A percentile compares a stretch with the other conserved stretches of the same genome.
phyloP scores from a whole-genome alignment of 2,113 vertebrate genomes.

The Beaufortia kweichowensis region DNA sequence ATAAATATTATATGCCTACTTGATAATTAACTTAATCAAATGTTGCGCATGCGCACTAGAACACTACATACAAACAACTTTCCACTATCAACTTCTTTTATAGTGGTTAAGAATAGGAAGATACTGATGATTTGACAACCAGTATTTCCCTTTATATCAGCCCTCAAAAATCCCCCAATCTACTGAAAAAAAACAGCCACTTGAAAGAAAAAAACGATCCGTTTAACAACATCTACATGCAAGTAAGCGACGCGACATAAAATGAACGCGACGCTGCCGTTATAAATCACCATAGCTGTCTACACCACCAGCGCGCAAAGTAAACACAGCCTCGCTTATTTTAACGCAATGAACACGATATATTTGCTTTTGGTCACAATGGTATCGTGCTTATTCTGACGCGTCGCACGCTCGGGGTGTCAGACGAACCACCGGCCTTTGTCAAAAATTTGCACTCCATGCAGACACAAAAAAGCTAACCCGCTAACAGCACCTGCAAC shows the following conservation, averaged over 20 bases:
- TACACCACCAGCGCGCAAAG: not conserved
- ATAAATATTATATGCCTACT: not conserved
- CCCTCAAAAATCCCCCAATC: not conserved
- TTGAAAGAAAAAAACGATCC: not conserved
- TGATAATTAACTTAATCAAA: not conserved
- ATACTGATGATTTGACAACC: not conserved
- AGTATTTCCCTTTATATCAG: not conserved
- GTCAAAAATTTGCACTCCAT: conserved; percentile 52
- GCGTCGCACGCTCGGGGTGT: not conserved
- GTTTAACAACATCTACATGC: no score
- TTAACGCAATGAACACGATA: not conserved
- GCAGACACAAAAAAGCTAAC: conserved; percentile 59
- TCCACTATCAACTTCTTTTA: not conserved
- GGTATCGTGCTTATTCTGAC: not conserved
- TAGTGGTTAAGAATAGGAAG: not conserved
- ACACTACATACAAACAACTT: not conserved
- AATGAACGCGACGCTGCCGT: not conserved
- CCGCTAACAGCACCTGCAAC: conserved; percentile 21
- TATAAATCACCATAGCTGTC: not conserved
- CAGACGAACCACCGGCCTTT: conserved; percentile 49
- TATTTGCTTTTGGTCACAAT: not conserved
- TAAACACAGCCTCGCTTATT: not conserved
- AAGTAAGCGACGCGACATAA: not conserved
- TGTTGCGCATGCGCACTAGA: not conserved
- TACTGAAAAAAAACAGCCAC: not conserved